These are phyloP conservation scores for Sarcoramphus papa DNA, from an alignment of 2,797 vertebrate genomes.

Conservation along the genomic window DNA sequence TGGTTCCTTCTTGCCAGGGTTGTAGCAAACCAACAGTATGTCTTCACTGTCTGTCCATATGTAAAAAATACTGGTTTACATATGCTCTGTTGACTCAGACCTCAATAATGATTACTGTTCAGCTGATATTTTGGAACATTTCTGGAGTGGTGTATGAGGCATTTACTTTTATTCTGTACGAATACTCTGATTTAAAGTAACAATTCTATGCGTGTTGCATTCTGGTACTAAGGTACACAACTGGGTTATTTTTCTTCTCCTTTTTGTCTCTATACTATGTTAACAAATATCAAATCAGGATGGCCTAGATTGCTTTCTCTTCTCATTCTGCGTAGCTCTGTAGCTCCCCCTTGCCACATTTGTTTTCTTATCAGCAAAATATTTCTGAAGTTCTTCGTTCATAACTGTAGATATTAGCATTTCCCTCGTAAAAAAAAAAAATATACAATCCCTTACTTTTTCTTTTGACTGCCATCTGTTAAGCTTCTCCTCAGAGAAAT, in stretches of 20 bases:
- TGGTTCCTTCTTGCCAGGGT: neutral
- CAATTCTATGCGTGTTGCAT: neutral
- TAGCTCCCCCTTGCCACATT: neutral
- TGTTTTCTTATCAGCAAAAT: neutral
- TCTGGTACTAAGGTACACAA: neutral
- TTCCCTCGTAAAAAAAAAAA: neutral
- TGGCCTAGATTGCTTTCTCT: neutral
- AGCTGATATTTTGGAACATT: neutral
- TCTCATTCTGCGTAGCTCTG: neutral
- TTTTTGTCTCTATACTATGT: neutral
- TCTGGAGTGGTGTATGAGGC: neutral
- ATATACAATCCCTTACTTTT: neutral
- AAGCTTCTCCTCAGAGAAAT: constrained; percentile 6
- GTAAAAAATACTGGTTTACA: neutral
- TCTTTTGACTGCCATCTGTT: neutral
- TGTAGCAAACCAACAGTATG: neutral
- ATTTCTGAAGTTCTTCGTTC: neutral
- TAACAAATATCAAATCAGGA: neutral
- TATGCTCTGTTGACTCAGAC: neutral
- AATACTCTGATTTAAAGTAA: neutral
- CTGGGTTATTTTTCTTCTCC: neutral
- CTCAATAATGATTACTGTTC: neutral
- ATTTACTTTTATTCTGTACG: neutral
- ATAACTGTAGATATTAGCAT: neutral
- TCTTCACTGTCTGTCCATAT: neutral